Conservation (phyloP, 2,888 invertebrate species). For the Cheilosia vulpina region DNA sequence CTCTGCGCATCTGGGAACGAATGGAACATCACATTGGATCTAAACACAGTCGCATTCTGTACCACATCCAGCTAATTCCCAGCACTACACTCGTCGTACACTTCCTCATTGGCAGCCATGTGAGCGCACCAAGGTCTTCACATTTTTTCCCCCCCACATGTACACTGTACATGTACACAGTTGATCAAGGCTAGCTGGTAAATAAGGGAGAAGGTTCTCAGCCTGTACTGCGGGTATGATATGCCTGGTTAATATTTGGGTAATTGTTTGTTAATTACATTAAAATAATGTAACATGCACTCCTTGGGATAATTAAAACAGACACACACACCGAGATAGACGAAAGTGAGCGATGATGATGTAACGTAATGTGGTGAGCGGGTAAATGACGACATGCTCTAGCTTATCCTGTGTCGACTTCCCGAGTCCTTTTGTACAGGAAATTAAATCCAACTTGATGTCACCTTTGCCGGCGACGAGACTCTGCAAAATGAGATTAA, state of each 20-base stretch:
- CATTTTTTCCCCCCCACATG: not conserved
- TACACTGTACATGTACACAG: not conserved
- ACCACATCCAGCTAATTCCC: slow-evolving; percentile 51
- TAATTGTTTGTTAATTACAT: slow-evolving; percentile 70
- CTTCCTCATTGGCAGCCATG: slow-evolving; percentile 61
- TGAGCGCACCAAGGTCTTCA: slow-evolving; percentile 38
- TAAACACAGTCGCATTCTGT: slow-evolving; percentile 40
- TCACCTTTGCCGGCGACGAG: slow-evolving; percentile 41
- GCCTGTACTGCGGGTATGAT: slow-evolving; percentile 2
- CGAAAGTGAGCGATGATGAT: not conserved
- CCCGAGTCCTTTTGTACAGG: slow-evolving; percentile 57
- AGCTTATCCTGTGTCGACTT: slow-evolving; percentile 52
- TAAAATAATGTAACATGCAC: slow-evolving; percentile 68
- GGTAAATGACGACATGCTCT: slow-evolving; percentile 51
- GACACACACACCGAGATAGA: not conserved
- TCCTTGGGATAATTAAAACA: slow-evolving; percentile 62
- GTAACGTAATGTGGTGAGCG: slow-evolving; percentile 33
- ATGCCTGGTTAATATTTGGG: slow-evolving; percentile 47
- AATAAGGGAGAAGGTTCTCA: slow-evolving; percentile 1
- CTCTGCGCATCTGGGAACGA: slow-evolving; percentile 62
- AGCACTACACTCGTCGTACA: slow-evolving; percentile 33
- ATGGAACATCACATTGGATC: slow-evolving; percentile 62
- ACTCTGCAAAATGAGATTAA: slow-evolving; percentile 41
- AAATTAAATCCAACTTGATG: slow-evolving; percentile 65
- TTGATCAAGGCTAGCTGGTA: slow-evolving; percentile 27